Percentiles rank a stretch among this genome's conserved stretches.
These are phyloP conservation scores for Numida meleagris DNA, from an alignment of 2,113 vertebrate species.

Conservation along the genomic window DNA sequence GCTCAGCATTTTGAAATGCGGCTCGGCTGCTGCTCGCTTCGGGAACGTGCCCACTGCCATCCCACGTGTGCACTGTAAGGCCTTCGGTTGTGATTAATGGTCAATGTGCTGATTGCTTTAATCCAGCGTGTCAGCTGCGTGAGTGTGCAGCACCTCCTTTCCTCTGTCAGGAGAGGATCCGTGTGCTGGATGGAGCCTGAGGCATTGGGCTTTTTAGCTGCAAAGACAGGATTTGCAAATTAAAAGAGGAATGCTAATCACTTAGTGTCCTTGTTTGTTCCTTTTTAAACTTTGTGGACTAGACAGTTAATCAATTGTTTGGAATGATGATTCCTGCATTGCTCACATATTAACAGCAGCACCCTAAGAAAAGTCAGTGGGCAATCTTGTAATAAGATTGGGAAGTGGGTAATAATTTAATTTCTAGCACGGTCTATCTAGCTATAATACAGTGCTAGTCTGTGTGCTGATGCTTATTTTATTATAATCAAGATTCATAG, in stretches of 20 bases:
- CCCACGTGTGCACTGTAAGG: neutral
- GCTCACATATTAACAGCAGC: constrained; percentile 68
- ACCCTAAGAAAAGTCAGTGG: constrained; percentile 10
- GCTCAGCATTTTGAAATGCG: neutral
- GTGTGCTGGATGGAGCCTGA: constrained; percentile 32
- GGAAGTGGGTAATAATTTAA: neutral
- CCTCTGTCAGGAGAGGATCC: constrained; percentile 47
- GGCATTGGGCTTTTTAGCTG: constrained; percentile 67
- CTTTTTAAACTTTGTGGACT: constrained; percentile 74
- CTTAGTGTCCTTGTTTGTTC: constrained; percentile 80
- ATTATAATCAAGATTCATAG: neutral
- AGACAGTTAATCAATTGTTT: constrained; percentile 84
- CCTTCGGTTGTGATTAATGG: constrained; percentile 22
- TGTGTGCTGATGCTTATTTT: neutral
- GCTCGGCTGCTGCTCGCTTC: neutral
- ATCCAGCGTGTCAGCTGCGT: constrained; percentile 6
- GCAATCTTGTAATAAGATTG: constrained; percentile 31
- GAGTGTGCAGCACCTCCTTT: neutral
- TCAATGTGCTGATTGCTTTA: constrained; percentile 50
- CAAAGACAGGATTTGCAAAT: constrained; percentile 63
- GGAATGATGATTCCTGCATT: constrained; percentile 77
- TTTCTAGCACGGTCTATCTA: constrained; percentile 3
- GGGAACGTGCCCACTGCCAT: neutral
- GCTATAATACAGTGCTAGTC: neutral
- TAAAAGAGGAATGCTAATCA: constrained; percentile 78